Evolutionary conservation across 2,888 invertebrate species (phyloP).

Genomic region (Drosophila nr. perissopoda): DNA sequence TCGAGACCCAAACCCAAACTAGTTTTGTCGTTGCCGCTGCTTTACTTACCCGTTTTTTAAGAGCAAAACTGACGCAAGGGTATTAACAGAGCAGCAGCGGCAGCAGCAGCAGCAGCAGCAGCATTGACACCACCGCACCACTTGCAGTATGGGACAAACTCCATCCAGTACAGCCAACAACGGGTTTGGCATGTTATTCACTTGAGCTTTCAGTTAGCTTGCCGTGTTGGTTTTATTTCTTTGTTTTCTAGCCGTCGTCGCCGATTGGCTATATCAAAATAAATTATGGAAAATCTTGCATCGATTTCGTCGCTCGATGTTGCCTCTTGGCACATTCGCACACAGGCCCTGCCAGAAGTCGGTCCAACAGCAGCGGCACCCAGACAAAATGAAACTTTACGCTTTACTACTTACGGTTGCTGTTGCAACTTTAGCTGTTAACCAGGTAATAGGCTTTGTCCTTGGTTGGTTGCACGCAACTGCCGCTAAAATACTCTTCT

Average conservation of each 20-base stretch:
- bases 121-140: slow-evolving; percentile 32
- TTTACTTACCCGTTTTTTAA: slow-evolving; percentile 71
- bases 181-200: slow-evolving; percentile 74
- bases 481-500: neutral
- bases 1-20: slow-evolving; percentile 52
- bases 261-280: slow-evolving; percentile 52
- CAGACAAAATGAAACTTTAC: slow-evolving; percentile 72
- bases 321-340: slow-evolving; percentile 66
- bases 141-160: slow-evolving; percentile 41
- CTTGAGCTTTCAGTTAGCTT: slow-evolving; percentile 21
- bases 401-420: slow-evolving; percentile 58
- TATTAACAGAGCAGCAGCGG: slow-evolving; percentile 46
- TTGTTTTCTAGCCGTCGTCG: slow-evolving; percentile 34
- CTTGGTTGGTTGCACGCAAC: neutral
- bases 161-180: slow-evolving; percentile 42
- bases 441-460: slow-evolving; percentile 65
- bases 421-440: slow-evolving; percentile 51
- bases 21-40: slow-evolving; percentile 57
- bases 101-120: slow-evolving; percentile 6
- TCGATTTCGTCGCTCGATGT: slow-evolving; percentile 60
- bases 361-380: slow-evolving; percentile 40
- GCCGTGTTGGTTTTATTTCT: slow-evolving; percentile 16
- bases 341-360: slow-evolving; percentile 66
- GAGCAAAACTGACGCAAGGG: slow-evolving; percentile 79
- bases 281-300: slow-evolving; percentile 70